Evolutionary conservation across 2,113 vertebrate species (phyloP).

Genomic region (Caloenas nicobarica): DNA sequence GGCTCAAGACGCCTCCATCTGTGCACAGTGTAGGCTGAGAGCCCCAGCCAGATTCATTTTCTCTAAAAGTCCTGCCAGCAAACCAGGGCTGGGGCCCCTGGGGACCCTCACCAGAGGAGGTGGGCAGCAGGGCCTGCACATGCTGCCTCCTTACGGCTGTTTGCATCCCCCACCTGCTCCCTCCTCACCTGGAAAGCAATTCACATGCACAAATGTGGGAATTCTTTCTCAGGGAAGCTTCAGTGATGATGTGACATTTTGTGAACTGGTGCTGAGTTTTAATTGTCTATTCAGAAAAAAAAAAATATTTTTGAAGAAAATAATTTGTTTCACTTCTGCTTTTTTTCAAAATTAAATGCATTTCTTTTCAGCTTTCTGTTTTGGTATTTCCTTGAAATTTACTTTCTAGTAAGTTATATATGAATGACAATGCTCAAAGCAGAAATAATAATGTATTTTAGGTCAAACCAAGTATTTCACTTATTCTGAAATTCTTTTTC

Average conservation of each 20-base stretch:
- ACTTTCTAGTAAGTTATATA: not conserved
- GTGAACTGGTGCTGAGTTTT: not conserved
- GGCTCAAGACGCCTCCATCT: not conserved
- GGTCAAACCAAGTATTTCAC: not conserved
- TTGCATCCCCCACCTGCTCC: not conserved
- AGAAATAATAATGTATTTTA: not conserved
- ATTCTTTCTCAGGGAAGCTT: not conserved
- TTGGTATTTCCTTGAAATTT: not conserved
- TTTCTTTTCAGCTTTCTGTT: not conserved
- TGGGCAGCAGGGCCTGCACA: not conserved
- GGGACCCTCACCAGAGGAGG: not conserved
- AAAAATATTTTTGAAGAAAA: not conserved
- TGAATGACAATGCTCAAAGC: not conserved
- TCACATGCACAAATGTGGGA: not conserved
- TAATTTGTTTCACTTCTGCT: not conserved
- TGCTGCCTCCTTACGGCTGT: not conserved
- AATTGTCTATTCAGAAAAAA: not conserved
- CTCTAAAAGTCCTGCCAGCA: not conserved
- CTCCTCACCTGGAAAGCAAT: not conserved
- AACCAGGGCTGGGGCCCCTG: not conserved
- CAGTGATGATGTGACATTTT: fast-evolving
- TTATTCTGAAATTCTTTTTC: not conserved
- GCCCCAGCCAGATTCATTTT: not conserved
- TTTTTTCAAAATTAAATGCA: not conserved
- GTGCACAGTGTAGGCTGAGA: not conserved